Evolutionary conservation across 2,888 invertebrate genomes (phyloP).

Genomic region (Ochropleura plecta): DNA sequence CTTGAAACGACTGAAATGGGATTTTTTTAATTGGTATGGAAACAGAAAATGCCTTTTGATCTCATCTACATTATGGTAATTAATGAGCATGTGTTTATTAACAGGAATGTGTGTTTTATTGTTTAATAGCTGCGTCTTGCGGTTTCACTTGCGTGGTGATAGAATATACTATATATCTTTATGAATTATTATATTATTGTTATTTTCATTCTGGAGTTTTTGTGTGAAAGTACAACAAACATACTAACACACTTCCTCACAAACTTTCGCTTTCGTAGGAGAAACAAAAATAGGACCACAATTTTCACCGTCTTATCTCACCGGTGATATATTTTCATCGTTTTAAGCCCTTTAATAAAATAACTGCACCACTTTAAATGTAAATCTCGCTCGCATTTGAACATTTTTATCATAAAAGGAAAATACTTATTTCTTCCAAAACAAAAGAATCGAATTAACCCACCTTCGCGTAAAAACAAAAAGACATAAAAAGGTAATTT

Average conservation of each 20-base stretch:
- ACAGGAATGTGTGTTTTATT: background rate
- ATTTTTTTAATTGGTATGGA: background rate
- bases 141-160: no score
- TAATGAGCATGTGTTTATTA: background rate
- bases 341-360: background rate
- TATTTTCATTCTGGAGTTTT: no score
- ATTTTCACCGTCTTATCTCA: background rate
- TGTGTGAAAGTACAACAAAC: no score
- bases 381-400: background rate
- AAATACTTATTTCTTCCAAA: constrained; percentile 6
- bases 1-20: no score
- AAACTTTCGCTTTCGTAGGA: no score
- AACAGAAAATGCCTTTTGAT: background rate
- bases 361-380: background rate
- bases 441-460: constrained; percentile 27
- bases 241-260: no score
- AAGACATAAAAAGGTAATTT: constrained; percentile 27
- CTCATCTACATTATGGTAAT: background rate
- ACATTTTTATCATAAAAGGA: background rate
- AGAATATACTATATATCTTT: no score
- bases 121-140: no score
- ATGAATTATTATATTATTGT: no score
- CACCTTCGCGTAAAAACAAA: constrained; percentile 12
- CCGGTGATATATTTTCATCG: background rate
- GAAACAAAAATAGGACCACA: background rate